These are phyloP conservation scores for Apis cerana DNA, from an alignment of 1,140 invertebrate genomes.

Conservation along the genomic window DNA sequence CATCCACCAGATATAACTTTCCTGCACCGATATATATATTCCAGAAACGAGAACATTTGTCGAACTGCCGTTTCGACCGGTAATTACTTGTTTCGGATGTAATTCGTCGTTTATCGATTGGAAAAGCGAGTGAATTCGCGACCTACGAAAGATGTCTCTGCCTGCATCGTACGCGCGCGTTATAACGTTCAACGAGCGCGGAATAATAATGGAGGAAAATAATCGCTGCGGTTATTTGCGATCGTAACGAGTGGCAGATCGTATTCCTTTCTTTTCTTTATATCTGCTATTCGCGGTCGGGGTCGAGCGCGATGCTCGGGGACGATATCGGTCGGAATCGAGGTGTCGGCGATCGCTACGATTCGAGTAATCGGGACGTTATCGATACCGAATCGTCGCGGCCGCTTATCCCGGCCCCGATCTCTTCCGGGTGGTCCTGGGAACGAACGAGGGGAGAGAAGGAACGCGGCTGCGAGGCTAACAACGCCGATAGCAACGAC, in stretches of 20 bases:
- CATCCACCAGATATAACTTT: too few relatives aligned
- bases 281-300: too few relatives aligned
- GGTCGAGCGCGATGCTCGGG: background rate
- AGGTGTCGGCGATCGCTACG: too few relatives aligned
- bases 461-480: background rate
- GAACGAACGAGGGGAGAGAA: conserved; percentile 24
- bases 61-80: too few relatives aligned
- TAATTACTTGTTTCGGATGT: too few relatives aligned
- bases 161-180: conserved; percentile 10
- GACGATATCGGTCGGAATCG: background rate
- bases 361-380: conserved; percentile 13
- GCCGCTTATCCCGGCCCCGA: conserved; percentile 26
- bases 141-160: background rate
- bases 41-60: too few relatives aligned
- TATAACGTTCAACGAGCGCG: conserved; percentile 62
- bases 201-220: conserved; percentile 57
- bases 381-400: conserved; percentile 17
- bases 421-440: conserved; percentile 51
- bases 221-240: conserved; percentile 54
- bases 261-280: too few relatives aligned
- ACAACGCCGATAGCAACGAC: conserved; percentile 39
- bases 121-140: background rate
- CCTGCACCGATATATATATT: too few relatives aligned
- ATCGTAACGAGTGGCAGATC: conserved; percentile 22
- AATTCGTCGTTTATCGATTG: too few relatives aligned